Evolutionary conservation across 1,140 invertebrate genomes (phyloP), one percentile per base, ranked within the genome.

Genomic region (Pristionchus pacificus): DNA sequence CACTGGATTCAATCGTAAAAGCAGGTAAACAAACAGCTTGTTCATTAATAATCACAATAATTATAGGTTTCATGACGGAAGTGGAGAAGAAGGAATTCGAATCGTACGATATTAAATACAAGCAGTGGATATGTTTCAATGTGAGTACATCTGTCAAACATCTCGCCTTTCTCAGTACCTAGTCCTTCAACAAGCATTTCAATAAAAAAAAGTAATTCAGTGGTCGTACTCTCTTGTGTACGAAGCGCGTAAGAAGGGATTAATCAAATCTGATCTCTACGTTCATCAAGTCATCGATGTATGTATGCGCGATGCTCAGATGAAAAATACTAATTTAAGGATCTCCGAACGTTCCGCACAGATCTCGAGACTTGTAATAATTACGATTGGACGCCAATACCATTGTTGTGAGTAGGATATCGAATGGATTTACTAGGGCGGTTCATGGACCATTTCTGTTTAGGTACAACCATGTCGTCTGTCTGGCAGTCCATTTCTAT

Each of bases 301-400:
- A 19, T 10, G 38, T 6, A 49, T 49, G 6, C 6, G 38, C 6
- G 38, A 49, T 19, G 38, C 19, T 19, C 6, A 49, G 38, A n/a
- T n/a, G n/a, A n/a, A n/a, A n/a, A n/a, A n/a, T n/a, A n/a, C n/a
- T n/a, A n/a, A n/a, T 65, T 67, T 33, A 2, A 67, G 65, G 30
- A n/a, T 15, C 28, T 67, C 58, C 25, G 19, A 13, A 30, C 49
- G 14, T 67, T 67, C 14, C 70, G 60, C 25, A 32, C 30, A 19
- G 32, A 68, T 30, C 61, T 71, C 2, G 33, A 59, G 19, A 59
- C 32, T 2, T 28, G 59, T 0, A 29, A 60, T 57, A 57, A 14
- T 32, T 70, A 71, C 55, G 87, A 88, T 75, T 87, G 86, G 86
- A 85, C 88, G 24, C 86, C 84, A 69, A 84, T 88, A 58, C 87